Conservation (phyloP, 2,113 vertebrate genomes). For the Salvator merianae region DNA sequence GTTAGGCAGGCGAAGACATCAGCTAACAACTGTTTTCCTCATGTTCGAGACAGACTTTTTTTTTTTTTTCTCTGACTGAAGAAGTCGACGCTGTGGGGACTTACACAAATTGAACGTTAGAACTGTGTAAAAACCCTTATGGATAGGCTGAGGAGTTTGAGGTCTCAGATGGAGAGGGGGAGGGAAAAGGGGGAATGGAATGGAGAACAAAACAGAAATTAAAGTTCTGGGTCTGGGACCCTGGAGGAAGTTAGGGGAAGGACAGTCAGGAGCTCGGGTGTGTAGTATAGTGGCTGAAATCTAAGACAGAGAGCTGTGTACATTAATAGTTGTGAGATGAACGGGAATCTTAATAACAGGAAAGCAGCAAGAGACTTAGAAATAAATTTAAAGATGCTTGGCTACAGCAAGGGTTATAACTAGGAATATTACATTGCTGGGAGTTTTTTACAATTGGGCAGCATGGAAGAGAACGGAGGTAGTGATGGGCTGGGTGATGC, state of each 20-base stretch:
- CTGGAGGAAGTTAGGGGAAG: constrained; percentile 15
- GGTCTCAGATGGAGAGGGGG: background rate
- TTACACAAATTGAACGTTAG: background rate
- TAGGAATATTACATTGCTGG: background rate
- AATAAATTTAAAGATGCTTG: background rate
- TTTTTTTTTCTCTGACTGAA: background rate
- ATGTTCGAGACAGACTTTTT: background rate
- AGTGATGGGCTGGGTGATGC: constrained; percentile 38
- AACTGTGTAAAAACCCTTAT: background rate
- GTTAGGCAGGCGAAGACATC: background rate
- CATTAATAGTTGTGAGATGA: background rate
- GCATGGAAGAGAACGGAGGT: background rate
- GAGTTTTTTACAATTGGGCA: background rate
- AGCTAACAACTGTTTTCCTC: background rate
- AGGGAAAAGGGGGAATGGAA: background rate
- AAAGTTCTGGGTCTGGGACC: background rate
- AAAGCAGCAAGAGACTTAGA: background rate
- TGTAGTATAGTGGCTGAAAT: background rate
- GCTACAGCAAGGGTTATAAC: background rate
- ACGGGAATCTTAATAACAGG: background rate
- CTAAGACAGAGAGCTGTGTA: background rate
- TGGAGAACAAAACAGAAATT: background rate
- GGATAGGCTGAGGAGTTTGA: background rate
- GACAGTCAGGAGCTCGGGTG: background rate
- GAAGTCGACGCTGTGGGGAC: background rate